These are phyloP conservation scores for Agrotis exclamationis DNA, from an alignment of 2,888 invertebrate genomes.

Conservation along the genomic window DNA sequence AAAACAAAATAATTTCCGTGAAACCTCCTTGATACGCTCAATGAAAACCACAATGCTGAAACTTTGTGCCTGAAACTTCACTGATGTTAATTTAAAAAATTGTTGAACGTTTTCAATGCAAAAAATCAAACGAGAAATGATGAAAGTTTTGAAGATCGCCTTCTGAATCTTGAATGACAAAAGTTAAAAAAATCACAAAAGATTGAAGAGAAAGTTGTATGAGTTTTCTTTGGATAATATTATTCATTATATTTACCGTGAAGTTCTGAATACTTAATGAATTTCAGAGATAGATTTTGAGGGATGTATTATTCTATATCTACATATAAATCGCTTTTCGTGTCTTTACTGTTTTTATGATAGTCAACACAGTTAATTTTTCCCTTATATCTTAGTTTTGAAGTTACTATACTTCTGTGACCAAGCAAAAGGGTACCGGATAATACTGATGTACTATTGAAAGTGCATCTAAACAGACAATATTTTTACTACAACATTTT, in stretches of 20 bases:
- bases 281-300: not conserved
- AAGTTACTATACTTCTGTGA: no score
- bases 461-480: no score
- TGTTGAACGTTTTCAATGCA: conserved; percentile 38
- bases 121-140: conserved; percentile 58
- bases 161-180: conserved; percentile 52
- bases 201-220: conserved; percentile 54
- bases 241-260: conserved; percentile 46
- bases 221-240: conserved; percentile 60
- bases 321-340: not conserved
- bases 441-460: no score
- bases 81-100: conserved; percentile 46
- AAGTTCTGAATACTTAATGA: conserved; percentile 38
- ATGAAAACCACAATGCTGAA: conserved; percentile 50
- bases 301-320: not conserved
- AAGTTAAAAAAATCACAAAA: conserved; percentile 51
- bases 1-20: conserved; percentile 21
- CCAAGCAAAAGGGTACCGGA: no score
- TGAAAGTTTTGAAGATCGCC: conserved; percentile 44
- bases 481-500: no score
- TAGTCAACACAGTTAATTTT: no score
- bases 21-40: conserved; percentile 20
- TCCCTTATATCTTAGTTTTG: no score
- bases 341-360: no score
- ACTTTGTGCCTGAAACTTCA: conserved; percentile 35